phyloP scores from a whole-genome alignment of 2,113 vertebrate species.

The Xenopus laevis region DNA sequence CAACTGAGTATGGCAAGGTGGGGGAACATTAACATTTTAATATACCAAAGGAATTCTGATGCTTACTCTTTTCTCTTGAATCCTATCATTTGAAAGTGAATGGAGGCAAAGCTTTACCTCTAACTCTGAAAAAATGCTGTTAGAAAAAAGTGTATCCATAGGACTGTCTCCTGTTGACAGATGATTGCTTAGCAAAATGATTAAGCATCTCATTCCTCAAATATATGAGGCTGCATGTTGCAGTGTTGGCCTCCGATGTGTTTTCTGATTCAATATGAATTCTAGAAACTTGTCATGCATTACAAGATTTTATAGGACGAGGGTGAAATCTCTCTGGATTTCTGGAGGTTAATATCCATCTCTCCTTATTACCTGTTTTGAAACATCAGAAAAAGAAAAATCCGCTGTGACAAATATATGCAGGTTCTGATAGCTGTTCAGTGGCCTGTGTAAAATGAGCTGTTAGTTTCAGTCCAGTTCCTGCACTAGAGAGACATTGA shows the following conservation, averaged over 20 bases:
- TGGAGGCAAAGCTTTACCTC: neutral
- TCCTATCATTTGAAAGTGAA: constrained; percentile 28
- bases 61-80: neutral
- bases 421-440: constrained; percentile 35
- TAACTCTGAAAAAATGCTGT: constrained; percentile 40
- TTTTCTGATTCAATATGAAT: constrained; percentile 27
- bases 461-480: constrained; percentile 45
- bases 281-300: constrained; percentile 22
- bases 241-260: constrained; percentile 8
- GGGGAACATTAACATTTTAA: too few species aligned
- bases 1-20: too few species aligned
- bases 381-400: constrained; percentile 37
- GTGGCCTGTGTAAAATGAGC: constrained; percentile 40
- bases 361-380: constrained; percentile 42
- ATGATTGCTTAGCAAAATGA: constrained; percentile 15
- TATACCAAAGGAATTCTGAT: too few species aligned
- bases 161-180: neutral
- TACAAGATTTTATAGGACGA: constrained; percentile 24
- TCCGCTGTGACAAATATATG: constrained; percentile 42
- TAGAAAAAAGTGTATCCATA: constrained; percentile 9
- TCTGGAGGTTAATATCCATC: constrained; percentile 45
- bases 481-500: constrained; percentile 42
- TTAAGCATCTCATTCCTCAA: neutral
- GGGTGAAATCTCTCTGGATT: constrained; percentile 36
- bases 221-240: constrained; percentile 21